phyloP scores from a whole-genome alignment of 2,888 invertebrate species.

The Harpalus rubripes region DNA sequence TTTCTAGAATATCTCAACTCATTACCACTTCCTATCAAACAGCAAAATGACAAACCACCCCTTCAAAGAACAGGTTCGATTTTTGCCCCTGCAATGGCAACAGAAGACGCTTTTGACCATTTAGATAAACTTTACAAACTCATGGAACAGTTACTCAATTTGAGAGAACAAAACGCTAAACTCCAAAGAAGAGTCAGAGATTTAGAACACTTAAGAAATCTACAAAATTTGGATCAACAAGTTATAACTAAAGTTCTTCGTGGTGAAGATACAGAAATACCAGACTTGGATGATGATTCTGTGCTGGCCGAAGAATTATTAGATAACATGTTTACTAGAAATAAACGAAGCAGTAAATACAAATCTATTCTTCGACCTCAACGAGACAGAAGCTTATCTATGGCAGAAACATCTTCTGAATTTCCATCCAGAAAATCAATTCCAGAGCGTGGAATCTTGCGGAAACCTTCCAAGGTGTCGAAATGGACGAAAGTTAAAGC shows the following conservation, averaged over 20 bases:
- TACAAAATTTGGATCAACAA: constrained; percentile 80
- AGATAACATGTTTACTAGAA: constrained; percentile 82
- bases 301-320: constrained; percentile 82
- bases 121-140: constrained; percentile 88
- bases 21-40: constrained; percentile 72
- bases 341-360: constrained; percentile 74
- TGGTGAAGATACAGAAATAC: constrained; percentile 78
- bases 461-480: constrained; percentile 82
- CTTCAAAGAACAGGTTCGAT: constrained; percentile 78
- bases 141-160: constrained; percentile 86
- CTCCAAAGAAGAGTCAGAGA: constrained; percentile 85
- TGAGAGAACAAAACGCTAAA: constrained; percentile 86
- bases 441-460: constrained; percentile 13
- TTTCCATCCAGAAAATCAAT: constrained; percentile 59
- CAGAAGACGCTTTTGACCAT: constrained; percentile 87
- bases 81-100: constrained; percentile 80
- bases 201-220: constrained; percentile 85
- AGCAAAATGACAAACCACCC: constrained; percentile 62
- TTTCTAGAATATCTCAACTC: constrained; percentile 77
- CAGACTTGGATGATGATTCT: constrained; percentile 82
- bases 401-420: constrained; percentile 81
- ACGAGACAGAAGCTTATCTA: constrained; percentile 82
- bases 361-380: constrained; percentile 79
- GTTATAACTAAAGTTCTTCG: constrained; percentile 66
- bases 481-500: constrained; percentile 95